phyloP scores from a whole-genome alignment of 1,140 invertebrate genomes.

The Leptinotarsa texana region DNA sequence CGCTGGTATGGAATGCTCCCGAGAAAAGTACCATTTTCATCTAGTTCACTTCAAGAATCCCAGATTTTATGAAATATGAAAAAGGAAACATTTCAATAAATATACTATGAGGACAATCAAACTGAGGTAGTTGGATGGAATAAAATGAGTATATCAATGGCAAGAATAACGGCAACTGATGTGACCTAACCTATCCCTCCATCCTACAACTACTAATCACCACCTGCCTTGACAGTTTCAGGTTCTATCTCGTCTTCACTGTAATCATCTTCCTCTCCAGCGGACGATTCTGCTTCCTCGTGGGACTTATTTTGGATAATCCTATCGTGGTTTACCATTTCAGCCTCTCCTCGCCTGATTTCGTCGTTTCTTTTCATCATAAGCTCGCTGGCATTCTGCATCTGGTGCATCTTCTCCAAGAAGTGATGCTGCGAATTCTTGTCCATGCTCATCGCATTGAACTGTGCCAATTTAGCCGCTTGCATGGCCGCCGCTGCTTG shows the following conservation, averaged over 20 bases:
- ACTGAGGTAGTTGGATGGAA: conserved; percentile 57
- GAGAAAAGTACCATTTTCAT: conserved; percentile 2
- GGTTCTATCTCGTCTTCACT: conserved; percentile 54
- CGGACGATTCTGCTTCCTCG: conserved; percentile 51
- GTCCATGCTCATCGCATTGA: conserved; percentile 68
- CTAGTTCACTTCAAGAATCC: conserved; percentile 1
- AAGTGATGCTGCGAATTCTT: conserved; percentile 65
- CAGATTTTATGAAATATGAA: conserved; percentile 17
- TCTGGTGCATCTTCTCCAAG: conserved; percentile 64
- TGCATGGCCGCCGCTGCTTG: conserved; percentile 55
- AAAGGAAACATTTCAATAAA: conserved; percentile 37
- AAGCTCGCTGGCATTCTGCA: conserved; percentile 51
- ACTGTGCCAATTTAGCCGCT: conserved; percentile 68
- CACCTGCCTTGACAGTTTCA: conserved; percentile 51
- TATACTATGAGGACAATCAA: conserved; percentile 37
- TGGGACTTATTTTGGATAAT: conserved; percentile 39
- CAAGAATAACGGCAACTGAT: conserved; percentile 38
- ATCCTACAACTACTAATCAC: conserved; percentile 46
- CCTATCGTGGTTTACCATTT: conserved; percentile 48
- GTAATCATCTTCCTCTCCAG: conserved; percentile 53
- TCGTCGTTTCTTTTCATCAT: conserved; percentile 53
- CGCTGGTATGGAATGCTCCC: too few species aligned
- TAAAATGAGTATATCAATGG: conserved; percentile 48
- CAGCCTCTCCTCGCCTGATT: conserved; percentile 48
- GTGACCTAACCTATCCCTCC: conserved; percentile 31